These are phyloP conservation scores for Pipistrellus pipistrellus DNA, from an alignment of 2,797 vertebrate species.

Conservation along the genomic window DNA sequence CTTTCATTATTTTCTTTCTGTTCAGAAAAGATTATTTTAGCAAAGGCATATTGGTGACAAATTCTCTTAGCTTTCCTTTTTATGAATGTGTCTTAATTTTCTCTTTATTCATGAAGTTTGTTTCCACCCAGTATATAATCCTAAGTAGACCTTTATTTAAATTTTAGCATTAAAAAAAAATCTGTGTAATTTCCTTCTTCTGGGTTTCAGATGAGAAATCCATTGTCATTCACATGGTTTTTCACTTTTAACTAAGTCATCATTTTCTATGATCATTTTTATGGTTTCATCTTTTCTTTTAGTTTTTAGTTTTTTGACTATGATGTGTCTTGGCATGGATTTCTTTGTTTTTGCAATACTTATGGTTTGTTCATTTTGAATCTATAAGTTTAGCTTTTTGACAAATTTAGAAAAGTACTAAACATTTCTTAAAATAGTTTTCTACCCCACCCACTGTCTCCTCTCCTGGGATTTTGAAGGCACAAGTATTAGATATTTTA, in stretches of 20 bases:
- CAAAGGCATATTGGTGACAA: not conserved
- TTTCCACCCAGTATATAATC: not conserved
- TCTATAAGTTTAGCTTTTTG: not conserved
- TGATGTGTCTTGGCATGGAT: not conserved
- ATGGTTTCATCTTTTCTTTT: not conserved
- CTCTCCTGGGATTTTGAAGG: not conserved
- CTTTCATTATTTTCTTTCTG: not conserved
- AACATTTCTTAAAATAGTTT: not conserved
- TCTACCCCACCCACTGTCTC: not conserved
- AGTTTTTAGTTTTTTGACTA: not conserved
- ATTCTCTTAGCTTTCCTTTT: not conserved
- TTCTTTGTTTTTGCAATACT: not conserved
- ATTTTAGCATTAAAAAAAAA: not conserved
- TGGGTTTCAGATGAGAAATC: not conserved
- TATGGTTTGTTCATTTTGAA: not conserved
- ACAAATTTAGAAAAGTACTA: not conserved
- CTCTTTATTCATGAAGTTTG: not conserved
- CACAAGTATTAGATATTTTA: not conserved
- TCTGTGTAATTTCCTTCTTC: not conserved
- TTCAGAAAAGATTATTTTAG: not conserved
- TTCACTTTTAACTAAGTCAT: not conserved
- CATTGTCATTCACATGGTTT: not conserved
- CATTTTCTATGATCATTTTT: not conserved
- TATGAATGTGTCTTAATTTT: not conserved
- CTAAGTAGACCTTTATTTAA: not conserved